Base-by-base conservation (phyloP, 2,888 invertebrate species). In the Liodrosophila aerea region DNA sequence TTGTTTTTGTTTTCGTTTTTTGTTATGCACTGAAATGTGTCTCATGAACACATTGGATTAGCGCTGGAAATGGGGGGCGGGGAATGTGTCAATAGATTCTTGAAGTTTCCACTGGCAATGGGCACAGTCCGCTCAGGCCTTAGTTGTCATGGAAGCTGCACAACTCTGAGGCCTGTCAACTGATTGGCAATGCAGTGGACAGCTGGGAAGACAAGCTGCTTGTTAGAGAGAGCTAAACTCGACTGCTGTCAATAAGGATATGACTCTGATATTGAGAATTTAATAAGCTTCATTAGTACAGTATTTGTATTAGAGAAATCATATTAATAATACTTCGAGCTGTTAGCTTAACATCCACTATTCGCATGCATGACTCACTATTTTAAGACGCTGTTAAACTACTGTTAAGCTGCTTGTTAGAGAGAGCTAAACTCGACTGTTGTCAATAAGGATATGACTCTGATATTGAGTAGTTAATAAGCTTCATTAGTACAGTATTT, bases 1-100 rank as follows among this genome's bases (percentile, higher is more conserved):
- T 66, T 76, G 76, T 59, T 69, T 61, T 75, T 61, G 49, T 63
- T 78, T 81, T 5, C 2, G 22, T 5, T 22, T 22, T 22, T 22
- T 22, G 22, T 22, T 22, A 22, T 75, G 78, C 61, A 50, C 46
- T 39, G 58, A 46, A 70, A 73, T 59, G 73, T 62, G 57, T 64
- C 46, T 51, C 50, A 46, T 45, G 59, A 65, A 58, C 50, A 73
- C 57, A 64, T 41, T 11, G 61, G 71, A 60, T 69, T 71, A 72
- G n/a, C 12, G 22, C 22, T 22, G 7, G 22, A 41, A 16, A 41
- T 41, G 7, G 16, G 27, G 22, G 7, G 7, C 12, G 33, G 36
- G 15, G 37, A 5, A 31, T 13, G 30, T 49, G 69, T 43, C 51
- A 57, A 54, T 44, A 34, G 16, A n/a, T 31, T 50, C 34, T 30